Conservation (phyloP, 2,888 invertebrate genomes). For the Marasmarcha lunaedactyla region DNA sequence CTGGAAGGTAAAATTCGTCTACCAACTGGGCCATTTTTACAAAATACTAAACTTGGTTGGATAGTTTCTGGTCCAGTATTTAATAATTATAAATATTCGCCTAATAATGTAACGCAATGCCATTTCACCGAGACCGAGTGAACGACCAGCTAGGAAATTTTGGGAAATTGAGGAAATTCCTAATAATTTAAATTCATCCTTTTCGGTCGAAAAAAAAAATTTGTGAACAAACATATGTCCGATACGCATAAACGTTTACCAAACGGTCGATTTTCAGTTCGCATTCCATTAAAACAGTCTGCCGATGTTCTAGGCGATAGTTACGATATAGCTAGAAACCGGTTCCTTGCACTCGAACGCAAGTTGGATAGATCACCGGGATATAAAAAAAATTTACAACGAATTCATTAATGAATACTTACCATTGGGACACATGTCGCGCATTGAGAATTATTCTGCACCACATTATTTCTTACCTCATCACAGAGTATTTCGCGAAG, state of each 20-base stretch:
- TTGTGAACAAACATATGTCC: not conserved
- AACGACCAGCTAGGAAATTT: not conserved
- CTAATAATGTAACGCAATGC: not conserved
- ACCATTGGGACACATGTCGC: too few relatives aligned
- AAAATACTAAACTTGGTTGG: conserved; percentile 6
- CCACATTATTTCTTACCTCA: too few relatives aligned
- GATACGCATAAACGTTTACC: not conserved
- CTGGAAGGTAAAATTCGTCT: conserved; percentile 6
- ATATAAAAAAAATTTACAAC: too few relatives aligned
- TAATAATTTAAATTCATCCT: not conserved
- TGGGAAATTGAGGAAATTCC: conserved; percentile 2
- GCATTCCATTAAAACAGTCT: conserved; percentile 1
- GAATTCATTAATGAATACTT: too few relatives aligned
- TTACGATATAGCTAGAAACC: conserved; percentile 1
- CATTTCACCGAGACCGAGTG: not conserved
- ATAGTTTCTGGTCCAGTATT: conserved; percentile 1
- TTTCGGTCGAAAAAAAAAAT: not conserved
- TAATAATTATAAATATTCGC: not conserved
- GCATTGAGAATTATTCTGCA: too few relatives aligned
- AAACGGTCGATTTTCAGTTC: conserved; percentile 2
- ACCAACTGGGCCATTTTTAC: conserved; percentile 7
- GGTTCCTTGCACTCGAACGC: conserved; percentile 1
- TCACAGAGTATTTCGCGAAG: too few relatives aligned
- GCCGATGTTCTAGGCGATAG: not conserved
- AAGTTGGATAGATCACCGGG: too few relatives aligned